Base-by-base conservation (phyloP, 2,113 vertebrate genomes). In the Mola mola region DNA sequence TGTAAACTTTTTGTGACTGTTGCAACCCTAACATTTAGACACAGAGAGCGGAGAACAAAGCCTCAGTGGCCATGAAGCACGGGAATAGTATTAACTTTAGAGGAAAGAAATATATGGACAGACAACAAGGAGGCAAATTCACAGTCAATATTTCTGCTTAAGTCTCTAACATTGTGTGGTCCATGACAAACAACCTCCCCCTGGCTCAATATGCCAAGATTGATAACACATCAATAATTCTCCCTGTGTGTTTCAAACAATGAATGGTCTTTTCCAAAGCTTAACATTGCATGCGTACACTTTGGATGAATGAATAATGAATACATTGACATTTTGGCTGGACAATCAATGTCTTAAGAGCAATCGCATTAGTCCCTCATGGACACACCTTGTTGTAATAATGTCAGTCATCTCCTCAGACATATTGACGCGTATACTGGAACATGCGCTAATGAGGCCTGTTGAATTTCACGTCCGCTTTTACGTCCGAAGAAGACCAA, bases 271-370 rank as follows among this genome's bases (percentile, higher is more conserved):
- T 55, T 53, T 68, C 52, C 22, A 8, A 52, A 78, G 75, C 80
- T 31, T 60, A 74, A 68, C 80, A 80, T 74, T 64, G 47, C 60
- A 57, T 48, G 80, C 76, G 61, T 48, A 51, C 73, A 37, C 63
- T 72, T 78, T 36, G 51, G 66, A 34, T 1, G 38, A 78, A 81
- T 86, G 78, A 88, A 81, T 86, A 86, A 88, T 91, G 87, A 84
- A 88, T 88, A 71, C 79, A 84, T 83, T 92, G 91, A 86, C 90
- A 91, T 92, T 92, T 86, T 86, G 12, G 42, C 60, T 44, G 36
- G 20, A 25, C 87, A 88, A 90, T 90, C 87, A 71, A 88, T 90
- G 63, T 60, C 56, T 70, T 76, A 75, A 88, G 83, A 79, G 71
- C 72, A 78, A 72, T 71, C 22, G 19, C 85, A 80, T 81, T 81